Conservation (phyloP, 2,797 vertebrate genomes). For the Tenualosa ilisha region DNA sequence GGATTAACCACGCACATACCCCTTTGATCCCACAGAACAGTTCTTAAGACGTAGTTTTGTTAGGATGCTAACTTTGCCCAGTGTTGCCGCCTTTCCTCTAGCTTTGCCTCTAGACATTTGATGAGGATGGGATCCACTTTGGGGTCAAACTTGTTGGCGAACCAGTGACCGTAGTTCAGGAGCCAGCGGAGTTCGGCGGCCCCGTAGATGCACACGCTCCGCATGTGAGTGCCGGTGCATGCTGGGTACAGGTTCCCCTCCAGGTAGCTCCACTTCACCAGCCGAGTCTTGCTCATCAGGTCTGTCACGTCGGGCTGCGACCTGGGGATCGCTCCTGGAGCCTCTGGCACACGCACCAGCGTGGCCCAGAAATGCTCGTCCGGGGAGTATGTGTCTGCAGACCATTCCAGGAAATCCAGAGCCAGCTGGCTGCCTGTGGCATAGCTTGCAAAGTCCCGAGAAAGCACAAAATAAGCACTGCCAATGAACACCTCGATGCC, state of each 20-base stretch:
- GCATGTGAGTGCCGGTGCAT: constrained; percentile 85
- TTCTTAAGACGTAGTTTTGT: background rate
- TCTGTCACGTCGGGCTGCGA: constrained; percentile 82
- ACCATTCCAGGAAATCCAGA: constrained; percentile 87
- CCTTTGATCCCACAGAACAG: background rate
- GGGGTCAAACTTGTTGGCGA: constrained; percentile 92
- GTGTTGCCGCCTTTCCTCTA: constrained; percentile 76
- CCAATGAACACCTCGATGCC: constrained; percentile 85
- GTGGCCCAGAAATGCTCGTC: constrained; percentile 96
- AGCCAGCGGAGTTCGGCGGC: constrained; percentile 89
- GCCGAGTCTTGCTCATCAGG: constrained; percentile 87
- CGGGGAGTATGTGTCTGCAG: constrained; percentile 87
- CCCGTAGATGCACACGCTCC: constrained; percentile 91
- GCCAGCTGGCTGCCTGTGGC: constrained; percentile 70
- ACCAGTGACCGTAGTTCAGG: constrained; percentile 87
- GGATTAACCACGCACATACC: background rate
- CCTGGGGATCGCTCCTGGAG: constrained; percentile 80
- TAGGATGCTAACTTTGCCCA: constrained; percentile 59
- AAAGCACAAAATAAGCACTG: constrained; percentile 91
- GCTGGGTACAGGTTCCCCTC: constrained; percentile 84
- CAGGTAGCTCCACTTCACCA: constrained; percentile 92
- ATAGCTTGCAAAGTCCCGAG: constrained; percentile 77
- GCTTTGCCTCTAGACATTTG: constrained; percentile 86
- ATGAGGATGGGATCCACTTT: constrained; percentile 88
- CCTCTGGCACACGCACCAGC: constrained; percentile 80